Evolutionary conservation across 2,888 invertebrate genomes (phyloP), one percentile per base, ranked within the genome.

Genomic region (Aplocera efformata): DNA sequence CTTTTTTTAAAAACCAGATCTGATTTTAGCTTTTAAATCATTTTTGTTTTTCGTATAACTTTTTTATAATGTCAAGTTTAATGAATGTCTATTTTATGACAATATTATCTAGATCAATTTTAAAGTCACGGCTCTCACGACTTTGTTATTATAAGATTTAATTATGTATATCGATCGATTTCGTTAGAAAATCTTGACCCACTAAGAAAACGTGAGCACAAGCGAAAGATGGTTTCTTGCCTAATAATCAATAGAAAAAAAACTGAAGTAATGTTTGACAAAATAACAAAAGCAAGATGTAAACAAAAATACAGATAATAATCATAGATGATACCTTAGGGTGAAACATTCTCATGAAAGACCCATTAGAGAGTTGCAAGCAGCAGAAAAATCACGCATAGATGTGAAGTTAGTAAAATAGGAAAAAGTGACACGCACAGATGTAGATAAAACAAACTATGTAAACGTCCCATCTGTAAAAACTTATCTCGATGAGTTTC

Each of bases 401-500:
- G 22, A 27, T 27, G 27, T 27, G 10, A 7, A 10, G 7, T 27
- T 27, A 27, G 7, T 1, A 27, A 11, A 7, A 30, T 8, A 13
- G n/a, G 23, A 17, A 33, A 38, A 38, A 42, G 13, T 10, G 13
- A 17, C 39, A 40, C 38, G 44, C 35, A 35, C 29, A 21, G 39
- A 35, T 44, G 21, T 13, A 13, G 32, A 39, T 35, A 39, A 22
- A 21, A 30, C 27, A 27, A 32, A 21, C 17, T 31, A 32, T 32
- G 22, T 23, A 43, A 43, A 42, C 27, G 27, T 29, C 29, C 10
- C 43, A 49, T 42, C 43, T 39, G 25, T 38, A 33, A 46, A 44
- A 47, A 46, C 39, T 44, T 53, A 48, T 53, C 50, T 48, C 28
- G 1, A n/a, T 26, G 6, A 13, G 53, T 67, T 68, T 67, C 63